Percentiles rank a stretch among this genome's conserved stretches.
Conservation (phyloP, 2,113 vertebrate genomes). For the mouse (Mus musculus) region GRCm39 chr5:7023501-7024000, state of each 20-base stretch:
- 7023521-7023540: background rate
- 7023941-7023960: background rate
- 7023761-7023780: background rate
- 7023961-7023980: background rate
- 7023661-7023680: background rate
- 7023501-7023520: background rate
- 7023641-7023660: no score
- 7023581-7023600: background rate
- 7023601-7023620: no score
- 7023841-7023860: background rate
- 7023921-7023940: background rate
- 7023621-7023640: background rate
- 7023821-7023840: background rate
- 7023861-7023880: background rate
- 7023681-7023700: background rate
- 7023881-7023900: slow-evolving; percentile 27
- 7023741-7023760: background rate
- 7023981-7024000: background rate
- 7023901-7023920: background rate
- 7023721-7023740: background rate
- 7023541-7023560: no score
- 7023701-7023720: background rate
- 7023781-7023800: background rate
- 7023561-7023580: no score
- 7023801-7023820: background rate